Evolutionary conservation across 2,888 invertebrate species (phyloP), one percentile per base, ranked within the genome.

Genomic region (Epinotia bilunana): DNA sequence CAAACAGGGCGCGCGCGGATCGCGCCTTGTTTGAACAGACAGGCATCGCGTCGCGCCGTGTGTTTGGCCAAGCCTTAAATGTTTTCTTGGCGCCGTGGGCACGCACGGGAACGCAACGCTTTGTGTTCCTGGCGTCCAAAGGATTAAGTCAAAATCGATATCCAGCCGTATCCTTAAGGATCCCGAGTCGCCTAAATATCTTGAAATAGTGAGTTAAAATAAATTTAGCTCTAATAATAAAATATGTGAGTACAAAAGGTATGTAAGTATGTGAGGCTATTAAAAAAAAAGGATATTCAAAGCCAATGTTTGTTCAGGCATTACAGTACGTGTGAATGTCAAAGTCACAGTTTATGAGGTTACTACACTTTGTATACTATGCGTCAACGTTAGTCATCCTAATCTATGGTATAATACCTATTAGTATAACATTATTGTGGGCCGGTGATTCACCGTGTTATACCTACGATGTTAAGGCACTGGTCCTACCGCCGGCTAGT

Each of bases 321-420:
- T 46, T 63, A 23, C 13, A 46, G n/a, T 63, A 49, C 23, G 13
- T 49, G 28, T 33, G 65, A 65, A 53, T 65, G 53, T 53, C 53
- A 65, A n/a, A 65, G 53, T 65, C 65, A 49, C 23, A 18, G n/a
- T 53, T 65, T 65, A 65, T 65, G 65, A 55, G 65, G 65, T 55
- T 55, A 65, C 65, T 65, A 33, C 65, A 55, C 65, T n/a, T n/a
- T 65, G 33, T 65, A 55, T 33, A 65, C 33, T 12, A 65, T 65
- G 65, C 65, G 65, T 58, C 58, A 68, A 43, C 43, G 20, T 68
- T 23, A 58, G 57, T 68, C 55, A 58, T 23, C 13, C 57, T 68
- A 65, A 65, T 53, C 65, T 65, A 65, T 65, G 65, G 64, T n/a
- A 23, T 53, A n/a, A 28, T n/a, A 28, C 53, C 64, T 65, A 53